Base-by-base conservation (phyloP, 2,797 vertebrate species). In the Pseudopleuronectes americanus region DNA sequence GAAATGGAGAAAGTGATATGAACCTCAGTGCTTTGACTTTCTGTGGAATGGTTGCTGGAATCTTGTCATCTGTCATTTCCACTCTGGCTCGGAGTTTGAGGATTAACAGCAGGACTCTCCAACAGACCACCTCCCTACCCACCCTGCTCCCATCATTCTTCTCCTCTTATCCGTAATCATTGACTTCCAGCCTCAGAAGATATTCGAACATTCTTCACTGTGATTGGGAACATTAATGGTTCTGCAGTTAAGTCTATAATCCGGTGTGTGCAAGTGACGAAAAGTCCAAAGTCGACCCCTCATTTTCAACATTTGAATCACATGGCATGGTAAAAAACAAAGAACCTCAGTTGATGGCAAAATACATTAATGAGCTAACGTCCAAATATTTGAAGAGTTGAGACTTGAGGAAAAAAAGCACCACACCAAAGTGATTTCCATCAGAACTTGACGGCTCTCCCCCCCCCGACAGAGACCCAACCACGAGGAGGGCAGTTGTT, bases 301-400 rank as follows among this genome's bases (percentile, higher is more conserved):
- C 17, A 56, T 72, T 79, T 74, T 76, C 52, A 64, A 26, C 72
- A 28, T 63, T 60, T 74, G 17, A 77, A 87, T 81, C 22, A 43
- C 60, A 64, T 38, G 61, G 56, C 23, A 57, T 31, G 54, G 38
- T 68, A 38, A 41, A 66, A 63, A 64, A 58, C 59, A 71, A 24
- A 78, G 9, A 3, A 9, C 33, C 33, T 36, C 33, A 36, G 52
- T 53, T 71, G 69, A 82, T 80, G 73, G 60, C 63, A 86, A 70
- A 77, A 55, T 71, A 83, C 61, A 71, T 61, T 28, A 65, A 71
- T 82, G 74, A 83, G 69, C 68, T 80, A 71, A 83, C 79, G 63
- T 74, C 49, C 77, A 88, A 88, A 89, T 82, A 88, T 89, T 88
- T 86, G 56, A 74, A 51, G 63, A 65, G 64, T n/a, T 48, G 64